phyloP scores from a whole-genome alignment of 2,888 invertebrate species.

The Rhogogaster chlorosoma region DNA sequence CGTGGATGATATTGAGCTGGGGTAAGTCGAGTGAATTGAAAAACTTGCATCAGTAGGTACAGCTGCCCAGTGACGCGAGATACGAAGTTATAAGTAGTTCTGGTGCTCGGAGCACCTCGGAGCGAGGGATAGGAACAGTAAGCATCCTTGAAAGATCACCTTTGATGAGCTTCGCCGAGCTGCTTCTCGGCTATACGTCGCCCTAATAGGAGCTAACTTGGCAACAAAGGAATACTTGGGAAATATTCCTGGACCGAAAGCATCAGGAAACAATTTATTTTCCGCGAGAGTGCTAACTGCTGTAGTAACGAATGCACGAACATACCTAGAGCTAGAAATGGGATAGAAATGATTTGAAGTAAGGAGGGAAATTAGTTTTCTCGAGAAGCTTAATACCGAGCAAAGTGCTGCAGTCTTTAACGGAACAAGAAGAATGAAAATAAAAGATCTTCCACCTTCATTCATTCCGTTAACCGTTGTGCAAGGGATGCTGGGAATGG shows the following conservation, averaged over 20 bases:
- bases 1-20: conserved; percentile 2
- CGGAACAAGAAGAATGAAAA: background rate
- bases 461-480: conserved; percentile 22
- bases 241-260: conserved; percentile 61
- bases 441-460: conserved; percentile 21
- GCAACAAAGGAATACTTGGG: conserved; percentile 63
- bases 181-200: conserved; percentile 49
- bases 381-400: background rate
- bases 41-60: conserved; percentile 64
- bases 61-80: conserved; percentile 59
- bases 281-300: background rate
- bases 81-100: conserved; percentile 57
- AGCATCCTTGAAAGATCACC: conserved; percentile 58
- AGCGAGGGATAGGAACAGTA: conserved; percentile 16
- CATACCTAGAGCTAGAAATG: background rate
- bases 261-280: conserved; percentile 49
- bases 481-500: background rate
- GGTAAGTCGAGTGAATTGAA: conserved; percentile 30
- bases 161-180: conserved; percentile 61
- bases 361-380: conserved; percentile 18
- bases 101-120: conserved; percentile 43
- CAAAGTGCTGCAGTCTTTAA: conserved; percentile 28
- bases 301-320: background rate
- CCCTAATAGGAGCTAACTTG: conserved; percentile 61
- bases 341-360: background rate